Evolutionary conservation across 1,140 invertebrate genomes (phyloP), one percentile per base, ranked within the genome.

Genomic region (Dolichoris vasculosae): DNA sequence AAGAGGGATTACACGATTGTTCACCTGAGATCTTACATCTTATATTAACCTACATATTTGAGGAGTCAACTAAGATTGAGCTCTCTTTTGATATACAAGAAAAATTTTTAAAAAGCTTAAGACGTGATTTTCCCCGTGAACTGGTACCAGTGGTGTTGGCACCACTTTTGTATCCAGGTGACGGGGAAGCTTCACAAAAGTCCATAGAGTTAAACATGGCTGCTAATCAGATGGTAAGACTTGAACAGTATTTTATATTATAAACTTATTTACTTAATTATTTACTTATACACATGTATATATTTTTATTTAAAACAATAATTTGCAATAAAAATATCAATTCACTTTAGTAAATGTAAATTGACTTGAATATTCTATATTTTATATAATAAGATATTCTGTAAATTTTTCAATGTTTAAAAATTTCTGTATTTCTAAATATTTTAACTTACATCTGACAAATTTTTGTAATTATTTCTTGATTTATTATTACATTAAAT

Each of bases 21-120:
- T 96, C 96, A 84, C 96, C 97, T 87, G 97, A 98, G 94, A 95
- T 98, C 86, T 94, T 98, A 89, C 97, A 98, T 93, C 94, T 97
- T 79, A 96, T 98, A 87, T 94, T 97, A 40, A 96, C 93, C 87
- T 94, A 95, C 82, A 90, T 95, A 32, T 94, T 94, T 89, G 94
- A 95, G 90, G 94, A 89, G 89, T 94, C 88, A 87, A 92, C 86
- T 88, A 90, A 90, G 83, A 93, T 95, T 90, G 95, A 95, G 81
- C 91, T 97, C 85, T 94, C 94, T 8, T 90, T 94, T 73, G 96
- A 97, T 88, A 95, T 96, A 17, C 97, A 96, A 89, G 95, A 97
- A 89, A 95, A 96, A 87, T 98, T 98, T 94, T 91, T 98, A 40
- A 95, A 96, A 89, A 96, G 95, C 89, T 94, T 99, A 87, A 95